Percentiles rank a stretch among this genome's conserved stretches.
Evolutionary conservation across 2,888 invertebrate species (phyloP).

Genomic region (Folsomia manolachei): DNA sequence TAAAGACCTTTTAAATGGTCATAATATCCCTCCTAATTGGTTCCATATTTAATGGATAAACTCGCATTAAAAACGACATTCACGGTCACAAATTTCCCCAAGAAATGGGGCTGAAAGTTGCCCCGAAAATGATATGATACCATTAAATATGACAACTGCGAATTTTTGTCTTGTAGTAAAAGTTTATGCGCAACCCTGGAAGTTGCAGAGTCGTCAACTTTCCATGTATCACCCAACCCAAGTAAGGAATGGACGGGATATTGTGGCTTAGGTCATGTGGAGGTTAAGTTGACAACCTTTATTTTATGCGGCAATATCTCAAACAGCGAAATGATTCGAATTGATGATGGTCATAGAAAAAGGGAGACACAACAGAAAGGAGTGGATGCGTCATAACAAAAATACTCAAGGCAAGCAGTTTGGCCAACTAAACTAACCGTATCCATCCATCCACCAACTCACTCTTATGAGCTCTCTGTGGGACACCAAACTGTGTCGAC

Average conservation of each 20-base stretch:
- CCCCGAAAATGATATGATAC: neutral
- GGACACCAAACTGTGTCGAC: too few species aligned
- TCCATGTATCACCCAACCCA: neutral
- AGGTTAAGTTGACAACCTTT: neutral
- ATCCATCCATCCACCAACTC: too few species aligned
- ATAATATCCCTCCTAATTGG: neutral
- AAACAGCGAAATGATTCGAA: neutral
- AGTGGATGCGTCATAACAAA: neutral
- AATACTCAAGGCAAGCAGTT: too few species aligned
- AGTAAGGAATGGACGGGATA: too few species aligned
- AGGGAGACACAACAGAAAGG: neutral
- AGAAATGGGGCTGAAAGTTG: neutral
- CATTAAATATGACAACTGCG: neutral
- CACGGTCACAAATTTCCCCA: neutral
- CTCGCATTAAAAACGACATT: neutral
- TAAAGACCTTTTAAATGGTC: neutral
- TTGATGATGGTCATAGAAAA: neutral
- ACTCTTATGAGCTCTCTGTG: too few species aligned
- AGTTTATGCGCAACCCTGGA: neutral
- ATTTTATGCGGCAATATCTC: constrained; percentile 8
- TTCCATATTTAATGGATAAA: neutral
- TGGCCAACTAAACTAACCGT: too few species aligned
- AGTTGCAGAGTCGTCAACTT: neutral
- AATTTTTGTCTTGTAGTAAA: neutral
- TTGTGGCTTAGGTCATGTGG: neutral